Evolutionary conservation across 2,888 invertebrate genomes (phyloP).

Genomic region (Nomada fucata): DNA sequence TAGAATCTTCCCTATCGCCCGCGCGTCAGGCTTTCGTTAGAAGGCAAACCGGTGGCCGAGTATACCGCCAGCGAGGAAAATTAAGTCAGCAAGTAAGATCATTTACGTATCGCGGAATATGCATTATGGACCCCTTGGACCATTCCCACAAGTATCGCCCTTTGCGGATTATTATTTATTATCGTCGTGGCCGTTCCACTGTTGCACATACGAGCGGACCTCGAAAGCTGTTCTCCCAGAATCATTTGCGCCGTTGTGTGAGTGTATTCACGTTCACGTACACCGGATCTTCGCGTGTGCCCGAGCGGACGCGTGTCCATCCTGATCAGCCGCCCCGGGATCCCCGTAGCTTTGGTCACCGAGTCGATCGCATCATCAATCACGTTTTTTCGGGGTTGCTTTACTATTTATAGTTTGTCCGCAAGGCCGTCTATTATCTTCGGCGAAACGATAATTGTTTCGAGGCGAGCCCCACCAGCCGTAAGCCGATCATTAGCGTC

Average conservation of each 20-base stretch:
- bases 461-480: conserved; percentile 20
- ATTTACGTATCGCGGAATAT: conserved; percentile 51
- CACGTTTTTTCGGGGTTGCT: conserved; percentile 67
- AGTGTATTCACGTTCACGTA: not conserved
- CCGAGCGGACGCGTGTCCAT: conserved; percentile 68
- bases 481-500: conserved; percentile 46
- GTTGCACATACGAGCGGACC: conserved; percentile 32
- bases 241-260: conserved; percentile 51
- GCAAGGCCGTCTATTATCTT: conserved; percentile 76
- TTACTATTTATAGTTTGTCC: conserved; percentile 76
- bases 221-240: conserved; percentile 50
- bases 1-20: not conserved
- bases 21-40: not conserved
- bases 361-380: conserved; percentile 71
- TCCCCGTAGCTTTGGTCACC: conserved; percentile 70
- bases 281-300: conserved; percentile 7
- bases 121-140: conserved; percentile 49
- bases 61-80: conserved; percentile 45
- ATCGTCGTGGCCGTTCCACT: conserved; percentile 60
- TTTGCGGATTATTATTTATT: conserved; percentile 80
- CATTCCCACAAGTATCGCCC: conserved; percentile 75
- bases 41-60: not conserved
- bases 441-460: conserved; percentile 75
- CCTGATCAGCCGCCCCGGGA: conserved; percentile 60
- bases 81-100: conserved; percentile 68